A percentile compares a stretch with the other conserved stretches of the same genome.
Conservation (phyloP, 2,888 invertebrate genomes). For the Actias luna region DNA sequence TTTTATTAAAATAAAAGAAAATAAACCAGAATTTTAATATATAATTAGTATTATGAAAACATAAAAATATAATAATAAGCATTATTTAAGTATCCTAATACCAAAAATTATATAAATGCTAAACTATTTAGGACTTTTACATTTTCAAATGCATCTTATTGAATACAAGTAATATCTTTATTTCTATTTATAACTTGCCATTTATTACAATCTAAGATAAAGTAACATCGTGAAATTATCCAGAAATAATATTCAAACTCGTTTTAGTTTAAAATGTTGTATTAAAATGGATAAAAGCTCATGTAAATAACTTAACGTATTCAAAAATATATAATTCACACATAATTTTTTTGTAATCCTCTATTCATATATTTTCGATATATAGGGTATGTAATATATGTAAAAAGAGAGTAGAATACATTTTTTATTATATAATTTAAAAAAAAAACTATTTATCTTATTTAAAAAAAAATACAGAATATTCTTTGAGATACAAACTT, state of each 20-base stretch:
- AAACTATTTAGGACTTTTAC: neutral
- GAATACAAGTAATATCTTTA: neutral
- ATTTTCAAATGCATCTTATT: neutral
- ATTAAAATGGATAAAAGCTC: neutral
- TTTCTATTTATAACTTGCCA: too few relatives aligned
- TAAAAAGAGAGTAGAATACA: neutral
- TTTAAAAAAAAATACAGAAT: neutral
- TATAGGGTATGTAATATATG: neutral
- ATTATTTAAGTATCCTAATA: neutral
- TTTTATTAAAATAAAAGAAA: neutral
- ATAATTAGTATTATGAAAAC: neutral
- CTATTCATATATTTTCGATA: neutral
- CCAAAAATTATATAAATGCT: neutral
- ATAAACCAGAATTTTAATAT: neutral
- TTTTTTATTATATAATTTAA: too few relatives aligned
- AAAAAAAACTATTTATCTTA: too few relatives aligned
- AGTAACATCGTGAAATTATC: too few relatives aligned
- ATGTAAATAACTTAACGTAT: neutral
- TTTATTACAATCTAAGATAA: too few relatives aligned
- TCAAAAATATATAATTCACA: neutral
- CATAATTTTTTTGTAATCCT: neutral
- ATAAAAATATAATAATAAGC: neutral
- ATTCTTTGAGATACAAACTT: neutral
- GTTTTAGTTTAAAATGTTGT: neutral
- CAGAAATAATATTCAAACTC: neutral